Conservation (phyloP, 1,140 invertebrate genomes). For the Hyposmocoma kahamanoa region DNA sequence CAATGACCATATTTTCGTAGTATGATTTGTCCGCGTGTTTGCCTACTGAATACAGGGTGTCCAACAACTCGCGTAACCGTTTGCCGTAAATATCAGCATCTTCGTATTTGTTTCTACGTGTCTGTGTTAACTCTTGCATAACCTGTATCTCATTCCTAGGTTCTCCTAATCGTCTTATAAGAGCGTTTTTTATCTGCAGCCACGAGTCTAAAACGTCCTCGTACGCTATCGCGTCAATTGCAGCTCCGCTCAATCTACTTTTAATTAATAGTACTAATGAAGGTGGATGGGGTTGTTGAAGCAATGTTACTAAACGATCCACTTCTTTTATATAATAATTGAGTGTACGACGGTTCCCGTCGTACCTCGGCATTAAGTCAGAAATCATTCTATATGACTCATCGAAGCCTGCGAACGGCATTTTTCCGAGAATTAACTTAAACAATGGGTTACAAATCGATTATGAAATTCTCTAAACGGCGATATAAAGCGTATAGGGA, state of each 20-base stretch:
- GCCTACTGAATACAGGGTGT: background rate
- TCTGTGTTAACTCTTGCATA: conserved; percentile 4
- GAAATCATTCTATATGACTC: background rate
- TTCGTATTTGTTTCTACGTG: background rate
- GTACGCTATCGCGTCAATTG: conserved; percentile 5
- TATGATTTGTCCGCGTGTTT: conserved; percentile 2
- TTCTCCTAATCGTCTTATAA: conserved; percentile 2
- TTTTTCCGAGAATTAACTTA: no score
- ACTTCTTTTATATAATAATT: conserved; percentile 2
- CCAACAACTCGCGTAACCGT: background rate
- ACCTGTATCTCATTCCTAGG: conserved; percentile 5
- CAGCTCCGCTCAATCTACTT: conserved; percentile 1
- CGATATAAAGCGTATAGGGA: no score
- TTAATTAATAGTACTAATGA: background rate
- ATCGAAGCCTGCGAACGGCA: background rate
- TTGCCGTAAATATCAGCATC: conserved; percentile 3
- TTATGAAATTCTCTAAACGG: no score
- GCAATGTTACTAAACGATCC: background rate
- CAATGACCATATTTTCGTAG: conserved; percentile 5
- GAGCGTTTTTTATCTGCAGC: background rate
- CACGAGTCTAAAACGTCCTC: background rate
- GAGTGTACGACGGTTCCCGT: background rate
- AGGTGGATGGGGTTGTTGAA: background rate
- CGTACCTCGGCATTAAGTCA: background rate
- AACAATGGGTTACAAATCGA: no score